These are phyloP conservation scores for Carpatolechia fugitivella DNA, from an alignment of 2,888 invertebrate genomes.

Conservation along the genomic window DNA sequence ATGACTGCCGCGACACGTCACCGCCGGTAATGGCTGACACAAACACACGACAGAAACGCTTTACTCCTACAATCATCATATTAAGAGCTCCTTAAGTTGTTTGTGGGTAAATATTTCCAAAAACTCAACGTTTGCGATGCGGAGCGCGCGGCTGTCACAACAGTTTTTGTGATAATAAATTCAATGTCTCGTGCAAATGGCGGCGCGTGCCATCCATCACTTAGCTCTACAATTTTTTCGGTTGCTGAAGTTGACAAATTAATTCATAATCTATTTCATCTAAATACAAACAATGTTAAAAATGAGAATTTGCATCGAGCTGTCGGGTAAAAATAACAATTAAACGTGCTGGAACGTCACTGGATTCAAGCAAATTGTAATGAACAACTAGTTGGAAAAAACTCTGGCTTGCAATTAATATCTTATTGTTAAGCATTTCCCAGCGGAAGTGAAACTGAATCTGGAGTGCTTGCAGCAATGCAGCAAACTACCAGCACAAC, in stretches of 20 bases:
- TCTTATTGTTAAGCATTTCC: too few relatives aligned
- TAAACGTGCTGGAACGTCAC: too few relatives aligned
- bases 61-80: background rate
- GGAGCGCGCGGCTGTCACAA: background rate
- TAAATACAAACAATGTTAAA: background rate
- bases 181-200: constrained; percentile 13
- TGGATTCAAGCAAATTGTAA: too few relatives aligned
- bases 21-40: constrained; percentile 15
- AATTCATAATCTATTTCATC: constrained; percentile 4
- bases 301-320: too few relatives aligned
- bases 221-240: background rate
- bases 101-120: background rate
- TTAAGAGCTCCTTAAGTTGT: background rate
- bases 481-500: too few relatives aligned
- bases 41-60: background rate
- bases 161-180: constrained; percentile 5
- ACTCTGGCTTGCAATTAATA: too few relatives aligned
- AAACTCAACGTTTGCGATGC: background rate
- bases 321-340: too few relatives aligned
- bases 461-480: too few relatives aligned
- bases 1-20: constrained; percentile 21
- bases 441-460: too few relatives aligned
- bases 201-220: constrained; percentile 8
- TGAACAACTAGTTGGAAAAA: too few relatives aligned
- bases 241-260: constrained; percentile 3